A percentile compares a stretch with the other conserved stretches of the same genome.
These are phyloP conservation scores for Strigops habroptila DNA, from an alignment of 2,113 vertebrate genomes.

Conservation along the genomic window DNA sequence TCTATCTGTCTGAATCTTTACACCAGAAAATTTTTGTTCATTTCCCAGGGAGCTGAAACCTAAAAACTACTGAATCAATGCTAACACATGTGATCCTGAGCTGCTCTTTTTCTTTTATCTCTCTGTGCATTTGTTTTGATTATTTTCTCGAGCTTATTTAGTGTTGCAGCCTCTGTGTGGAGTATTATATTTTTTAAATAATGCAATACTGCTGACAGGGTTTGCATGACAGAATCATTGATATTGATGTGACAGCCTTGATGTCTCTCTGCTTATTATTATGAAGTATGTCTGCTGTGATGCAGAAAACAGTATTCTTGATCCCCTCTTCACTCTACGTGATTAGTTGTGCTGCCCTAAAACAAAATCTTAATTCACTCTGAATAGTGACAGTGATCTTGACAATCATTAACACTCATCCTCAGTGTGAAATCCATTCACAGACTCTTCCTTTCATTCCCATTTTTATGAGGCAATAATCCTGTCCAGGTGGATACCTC, in stretches of 20 bases:
- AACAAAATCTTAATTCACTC: constrained; percentile 28
- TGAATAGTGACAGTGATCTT: not conserved
- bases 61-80: not conserved
- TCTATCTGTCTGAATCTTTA: not conserved
- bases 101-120: not conserved
- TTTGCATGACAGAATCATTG: not conserved
- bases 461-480: not conserved
- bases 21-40: not conserved
- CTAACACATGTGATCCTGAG: not conserved
- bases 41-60: not conserved
- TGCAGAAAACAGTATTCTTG: not conserved
- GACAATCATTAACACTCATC: not conserved
- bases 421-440: not conserved
- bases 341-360: not conserved
- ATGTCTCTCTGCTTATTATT: constrained; percentile 40
- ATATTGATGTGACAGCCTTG: constrained; percentile 34
- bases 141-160: not conserved
- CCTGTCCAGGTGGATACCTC: not conserved
- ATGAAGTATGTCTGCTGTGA: constrained; percentile 5
- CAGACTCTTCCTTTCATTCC: not conserved
- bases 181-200: constrained; percentile 31
- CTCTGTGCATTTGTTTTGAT: not conserved
- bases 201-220: not conserved
- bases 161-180: not conserved
- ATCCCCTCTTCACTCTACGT: not conserved